Base-by-base conservation (phyloP, 2,113 vertebrate species). In the Pyxicephalus adspersus region DNA sequence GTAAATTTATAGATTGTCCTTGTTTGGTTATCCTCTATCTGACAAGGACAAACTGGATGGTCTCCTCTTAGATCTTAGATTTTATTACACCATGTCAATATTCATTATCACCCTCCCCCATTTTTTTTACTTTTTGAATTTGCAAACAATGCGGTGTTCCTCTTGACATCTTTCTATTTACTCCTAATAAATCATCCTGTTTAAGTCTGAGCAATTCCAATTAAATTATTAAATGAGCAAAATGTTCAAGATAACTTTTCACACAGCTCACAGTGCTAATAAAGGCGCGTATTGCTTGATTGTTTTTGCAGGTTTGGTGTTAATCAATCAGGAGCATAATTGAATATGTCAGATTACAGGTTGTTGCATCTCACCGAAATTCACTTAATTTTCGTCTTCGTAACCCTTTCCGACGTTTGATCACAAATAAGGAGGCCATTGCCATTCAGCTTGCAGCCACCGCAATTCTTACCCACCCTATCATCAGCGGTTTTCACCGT, bases 401-500 rank as follows among this genome's bases (percentile, higher is more conserved):
- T 58, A 52, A 66, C 25, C 70, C 29, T 52, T 82, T 64, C 71
- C 58, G 61, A 28, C 50, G 70, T 28, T 29, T 5, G 13, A 76
- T 38, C 3, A 75, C 79, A 85, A 86, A 68, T 0, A 4, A 67
- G 71, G 77, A 77, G 60, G 52, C 82, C 73, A 83, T 87, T 76
- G 71, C 67, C 80, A 60, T 76, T 51, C 76, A 71, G 34, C 2
- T 0, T 52, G 71, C 29, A 73, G 86, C 71, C 85, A 83, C 86
- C 83, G 67, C 64, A 51, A 22, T 13, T 79, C 81, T 81, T 84
- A 83, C 60, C 83, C 64, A 57, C 84, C 86, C 84, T 83, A 61
- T 26, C 83, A 87, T 85, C 77, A 86, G 84, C 57, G 86, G 65
- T 86, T 91, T 87, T 85, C 86, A 86, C 84, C 79, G 83, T 83